Evolutionary conservation across 2,797 vertebrate genomes (phyloP).

Genomic region (Sebastes reedi): DNA sequence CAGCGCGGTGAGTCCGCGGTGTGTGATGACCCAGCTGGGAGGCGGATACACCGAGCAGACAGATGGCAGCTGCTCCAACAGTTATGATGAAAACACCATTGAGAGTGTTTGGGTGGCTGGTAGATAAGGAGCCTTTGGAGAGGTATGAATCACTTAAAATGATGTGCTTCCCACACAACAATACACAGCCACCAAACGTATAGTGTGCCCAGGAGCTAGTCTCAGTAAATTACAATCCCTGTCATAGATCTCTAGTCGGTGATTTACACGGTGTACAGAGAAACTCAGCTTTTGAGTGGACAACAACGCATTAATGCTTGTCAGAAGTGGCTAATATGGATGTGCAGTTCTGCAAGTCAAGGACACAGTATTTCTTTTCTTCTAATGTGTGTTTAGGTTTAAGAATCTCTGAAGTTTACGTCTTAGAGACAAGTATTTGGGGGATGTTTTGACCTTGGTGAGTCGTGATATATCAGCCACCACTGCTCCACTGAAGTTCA

Average conservation of each 20-base stretch:
- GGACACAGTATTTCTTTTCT: background rate
- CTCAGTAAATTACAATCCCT: background rate
- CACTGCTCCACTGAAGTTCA: background rate
- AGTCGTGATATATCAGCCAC: background rate
- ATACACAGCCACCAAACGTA: slow-evolving; percentile 19
- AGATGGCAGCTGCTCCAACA: slow-evolving; percentile 31
- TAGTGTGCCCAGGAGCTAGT: background rate
- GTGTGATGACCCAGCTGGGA: slow-evolving; percentile 12
- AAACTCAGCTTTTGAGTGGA: background rate
- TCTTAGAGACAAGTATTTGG: background rate
- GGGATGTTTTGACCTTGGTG: background rate
- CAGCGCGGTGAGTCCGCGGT: background rate
- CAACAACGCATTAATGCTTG: background rate
- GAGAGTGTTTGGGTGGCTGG: slow-evolving; percentile 35
- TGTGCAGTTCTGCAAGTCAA: background rate
- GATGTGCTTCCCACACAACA: slow-evolving; percentile 15
- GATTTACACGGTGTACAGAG: background rate
- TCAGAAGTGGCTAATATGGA: background rate
- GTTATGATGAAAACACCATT: slow-evolving; percentile 33
- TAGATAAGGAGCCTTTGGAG: slow-evolving; percentile 43
- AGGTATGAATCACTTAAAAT: slow-evolving; percentile 46
- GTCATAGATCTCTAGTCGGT: background rate
- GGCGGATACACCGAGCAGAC: background rate
- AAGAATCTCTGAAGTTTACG: background rate
- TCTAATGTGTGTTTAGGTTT: background rate